Evolutionary conservation across 2,797 vertebrate genomes (phyloP).

Genomic region (Cygnus olor): DNA sequence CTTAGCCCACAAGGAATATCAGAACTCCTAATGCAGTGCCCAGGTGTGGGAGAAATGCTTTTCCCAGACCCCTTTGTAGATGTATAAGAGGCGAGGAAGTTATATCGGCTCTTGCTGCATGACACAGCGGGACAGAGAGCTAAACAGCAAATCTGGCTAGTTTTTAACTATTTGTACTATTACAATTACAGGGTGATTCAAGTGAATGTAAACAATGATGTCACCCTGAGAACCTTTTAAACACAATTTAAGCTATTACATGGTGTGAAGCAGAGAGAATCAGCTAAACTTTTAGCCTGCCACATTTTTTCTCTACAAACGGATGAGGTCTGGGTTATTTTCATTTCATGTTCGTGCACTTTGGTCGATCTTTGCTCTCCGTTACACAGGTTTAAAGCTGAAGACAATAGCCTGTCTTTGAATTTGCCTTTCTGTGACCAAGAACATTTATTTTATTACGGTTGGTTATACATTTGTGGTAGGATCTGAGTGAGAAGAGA

Average conservation of each 20-base stretch:
- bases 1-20: not conserved
- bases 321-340: conserved; percentile 37
- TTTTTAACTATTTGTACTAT: not conserved
- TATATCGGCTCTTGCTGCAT: not conserved
- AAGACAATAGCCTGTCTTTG: not conserved
- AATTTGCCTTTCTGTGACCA: not conserved
- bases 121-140: not conserved
- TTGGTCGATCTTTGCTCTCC: not conserved
- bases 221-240: conserved; percentile 44
- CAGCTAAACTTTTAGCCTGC: conserved; percentile 38
- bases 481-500: not conserved
- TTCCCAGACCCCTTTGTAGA: not conserved
- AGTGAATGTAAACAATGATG: conserved; percentile 38
- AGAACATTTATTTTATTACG: not conserved
- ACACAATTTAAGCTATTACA: conserved; percentile 14
- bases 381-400: not conserved
- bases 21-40: not conserved
- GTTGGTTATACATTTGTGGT: not conserved
- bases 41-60: not conserved
- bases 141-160: not conserved
- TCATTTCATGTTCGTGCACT: not conserved
- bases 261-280: conserved; percentile 42
- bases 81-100: not conserved
- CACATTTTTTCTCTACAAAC: conserved; percentile 9
- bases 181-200: conserved; percentile 34